Evolutionary conservation across 2,888 invertebrate species (phyloP).

Genomic region (Cylloceria caligata): DNA sequence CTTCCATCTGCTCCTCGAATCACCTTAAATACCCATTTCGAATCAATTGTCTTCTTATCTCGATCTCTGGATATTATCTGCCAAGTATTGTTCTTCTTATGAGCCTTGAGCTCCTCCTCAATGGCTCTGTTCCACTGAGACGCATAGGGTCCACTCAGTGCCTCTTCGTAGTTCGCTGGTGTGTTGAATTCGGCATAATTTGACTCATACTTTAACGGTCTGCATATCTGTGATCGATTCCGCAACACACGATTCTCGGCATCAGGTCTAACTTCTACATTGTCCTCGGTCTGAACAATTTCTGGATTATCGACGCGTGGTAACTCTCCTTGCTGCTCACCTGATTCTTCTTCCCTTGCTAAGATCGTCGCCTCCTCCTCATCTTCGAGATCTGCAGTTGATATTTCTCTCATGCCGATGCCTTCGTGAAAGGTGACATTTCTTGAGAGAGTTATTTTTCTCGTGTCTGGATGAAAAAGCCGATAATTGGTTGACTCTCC

Average conservation of each 20-base stretch:
- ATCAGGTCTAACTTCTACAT: neutral
- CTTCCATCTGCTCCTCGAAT: neutral
- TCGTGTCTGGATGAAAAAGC: neutral
- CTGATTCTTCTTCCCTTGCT: too few relatives aligned
- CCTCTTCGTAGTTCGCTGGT: too few relatives aligned
- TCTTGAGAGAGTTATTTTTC: neutral
- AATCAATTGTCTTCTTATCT: neutral
- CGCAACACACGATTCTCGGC: too few relatives aligned
- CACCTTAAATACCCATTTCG: neutral
- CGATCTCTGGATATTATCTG: neutral
- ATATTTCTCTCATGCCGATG: too few relatives aligned
- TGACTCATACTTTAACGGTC: too few relatives aligned
- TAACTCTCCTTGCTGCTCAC: too few relatives aligned
- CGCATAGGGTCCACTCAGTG: too few relatives aligned
- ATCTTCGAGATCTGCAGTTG: neutral
- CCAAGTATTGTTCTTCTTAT: neutral
- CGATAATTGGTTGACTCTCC: neutral
- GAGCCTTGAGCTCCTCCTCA: neutral
- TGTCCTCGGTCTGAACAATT: neutral
- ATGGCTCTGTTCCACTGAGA: neutral
- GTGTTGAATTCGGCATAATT: too few relatives aligned
- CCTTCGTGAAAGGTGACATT: neutral
- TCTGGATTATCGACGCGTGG: too few relatives aligned
- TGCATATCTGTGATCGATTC: too few relatives aligned
- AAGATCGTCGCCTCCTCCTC: neutral